Conservation (phyloP, 1,140 invertebrate genomes). For the Saxidomus purpurata region DNA sequence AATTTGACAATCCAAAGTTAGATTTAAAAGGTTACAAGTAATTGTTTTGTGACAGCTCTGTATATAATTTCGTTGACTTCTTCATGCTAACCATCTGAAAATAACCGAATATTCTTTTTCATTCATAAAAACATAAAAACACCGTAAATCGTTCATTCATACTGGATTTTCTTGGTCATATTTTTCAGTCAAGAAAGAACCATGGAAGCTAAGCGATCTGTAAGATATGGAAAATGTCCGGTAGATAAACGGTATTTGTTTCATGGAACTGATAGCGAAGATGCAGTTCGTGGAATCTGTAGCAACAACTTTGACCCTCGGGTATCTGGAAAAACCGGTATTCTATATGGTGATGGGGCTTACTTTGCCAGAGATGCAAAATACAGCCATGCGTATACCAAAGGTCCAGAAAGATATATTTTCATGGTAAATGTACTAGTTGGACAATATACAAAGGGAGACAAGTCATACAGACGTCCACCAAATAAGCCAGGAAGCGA, state of each 20-base stretch:
- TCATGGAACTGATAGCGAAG: conserved; percentile 75
- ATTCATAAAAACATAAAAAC: no score
- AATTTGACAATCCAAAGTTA: no score
- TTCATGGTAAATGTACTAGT: conserved; percentile 80
- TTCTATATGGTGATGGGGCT: conserved; percentile 79
- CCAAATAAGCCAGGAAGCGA: conserved; percentile 69
- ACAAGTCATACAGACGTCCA: conserved; percentile 73
- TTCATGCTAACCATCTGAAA: no score
- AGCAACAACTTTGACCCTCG: conserved; percentile 79
- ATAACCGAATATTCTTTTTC: no score
- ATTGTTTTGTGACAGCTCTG: no score
- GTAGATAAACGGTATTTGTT: conserved; percentile 71
- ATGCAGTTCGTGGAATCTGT: conserved; percentile 74
- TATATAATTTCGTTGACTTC: no score
- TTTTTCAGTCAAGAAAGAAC: conserved; percentile 69
- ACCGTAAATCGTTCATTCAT: no score
- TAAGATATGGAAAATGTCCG: conserved; percentile 37
- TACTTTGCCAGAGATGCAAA: conserved; percentile 81
- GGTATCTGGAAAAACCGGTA: conserved; percentile 75
- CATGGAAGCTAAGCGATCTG: conserved; percentile 70
- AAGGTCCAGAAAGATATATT: conserved; percentile 68
- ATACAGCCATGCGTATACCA: conserved; percentile 75
- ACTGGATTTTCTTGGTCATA: no score
- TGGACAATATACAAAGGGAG: conserved; percentile 75
- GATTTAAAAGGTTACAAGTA: no score